Evolutionary conservation across 2,113 vertebrate genomes (phyloP), one percentile per base, ranked within the genome.

Genomic region (Hymenochirus boettgeri): DNA sequence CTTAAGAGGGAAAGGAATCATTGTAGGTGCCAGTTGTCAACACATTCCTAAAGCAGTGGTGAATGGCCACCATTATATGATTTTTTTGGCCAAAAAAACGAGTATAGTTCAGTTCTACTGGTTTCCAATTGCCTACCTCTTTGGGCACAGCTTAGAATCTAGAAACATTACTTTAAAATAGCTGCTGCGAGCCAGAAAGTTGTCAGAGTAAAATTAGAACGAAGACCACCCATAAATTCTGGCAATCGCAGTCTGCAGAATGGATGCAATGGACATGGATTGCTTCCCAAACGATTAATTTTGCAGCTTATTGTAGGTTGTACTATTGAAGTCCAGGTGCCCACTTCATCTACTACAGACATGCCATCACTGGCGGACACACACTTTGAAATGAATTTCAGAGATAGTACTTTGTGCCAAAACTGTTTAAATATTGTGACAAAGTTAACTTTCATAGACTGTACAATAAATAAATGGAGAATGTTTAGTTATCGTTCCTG

Each of bases 21-120:
- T 60, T 69, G 65, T 69, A 69, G 65, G 65, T 69, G 65, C 56
- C 48, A 60, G 65, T 53, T 69, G 65, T 69, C 65, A 69, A 69
- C 65, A 69, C 65, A 69, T 69, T 69, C 65, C 65, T 53, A 35
- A 24, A 19, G 57, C 56, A 12, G 65, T 18, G 15, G 19, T 69
- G 65, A 69, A 69, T 60, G 48, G 57, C 31, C 56, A 45, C 56
- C 53, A 69, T 69, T 69, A 69, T 69, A 24, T 50, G 48, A 52
- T 24, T 47, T n/a, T n/a, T 42, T 33, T 51, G 56, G 56, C 56
- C 56, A 67, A 42, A 31, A 59, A 48, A 65, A 65, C 52, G 47
- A 22, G 58, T 53, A 42, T 45, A 60, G 56, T 33, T 60, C 18
- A 45, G 47, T 59, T 60, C 33, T 35, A 29, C 51, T 59, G 23